Percentiles rank a stretch among this genome's conserved stretches.
Conservation (phyloP, 1,140 invertebrate genomes). For the Aphelenchoides avenae region DNA sequence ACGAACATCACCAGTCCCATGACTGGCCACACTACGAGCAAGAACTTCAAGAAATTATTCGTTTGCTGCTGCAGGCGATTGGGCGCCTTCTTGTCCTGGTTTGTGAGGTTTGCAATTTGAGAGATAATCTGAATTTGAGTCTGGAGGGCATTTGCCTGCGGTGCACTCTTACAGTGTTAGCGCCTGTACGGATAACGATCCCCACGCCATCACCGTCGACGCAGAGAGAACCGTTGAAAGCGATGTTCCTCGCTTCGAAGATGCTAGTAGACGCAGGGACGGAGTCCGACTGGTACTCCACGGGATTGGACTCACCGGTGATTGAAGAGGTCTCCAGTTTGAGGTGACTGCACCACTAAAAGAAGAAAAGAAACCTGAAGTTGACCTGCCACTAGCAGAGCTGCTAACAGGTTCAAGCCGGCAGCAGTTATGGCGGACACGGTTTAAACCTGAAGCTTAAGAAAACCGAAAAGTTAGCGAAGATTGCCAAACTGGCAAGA, state of each 20-base stretch:
- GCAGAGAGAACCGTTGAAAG: slow-evolving; percentile 50
- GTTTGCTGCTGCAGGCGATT: slow-evolving; percentile 39
- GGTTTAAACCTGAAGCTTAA: too few species aligned
- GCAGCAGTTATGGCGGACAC: too few species aligned
- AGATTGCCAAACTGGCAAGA: too few species aligned
- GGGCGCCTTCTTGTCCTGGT: slow-evolving; percentile 24
- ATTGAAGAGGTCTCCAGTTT: slow-evolving; percentile 72
- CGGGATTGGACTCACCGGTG: slow-evolving; percentile 72
- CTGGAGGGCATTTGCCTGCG: too few species aligned
- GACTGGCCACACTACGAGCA: slow-evolving; percentile 36
- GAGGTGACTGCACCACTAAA: slow-evolving; percentile 65
- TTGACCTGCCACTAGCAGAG: too few species aligned
- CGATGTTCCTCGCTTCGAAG: slow-evolving; percentile 49
- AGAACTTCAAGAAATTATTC: slow-evolving; percentile 42
- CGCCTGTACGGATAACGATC: slow-evolving; percentile 41
- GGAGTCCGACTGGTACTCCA: slow-evolving; percentile 41
- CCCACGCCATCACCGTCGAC: slow-evolving; percentile 48
- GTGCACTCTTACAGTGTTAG: slow-evolving; percentile 40
- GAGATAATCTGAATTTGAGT: slow-evolving; percentile 47
- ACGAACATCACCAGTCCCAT: slow-evolving; percentile 41
- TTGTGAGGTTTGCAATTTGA: slow-evolving; percentile 48
- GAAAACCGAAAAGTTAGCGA: too few species aligned
- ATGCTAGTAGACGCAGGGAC: slow-evolving; percentile 33
- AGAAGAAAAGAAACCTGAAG: too few species aligned
- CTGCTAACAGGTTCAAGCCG: too few species aligned